phyloP scores from a whole-genome alignment of 92 coral and sea anemone genomes.

The Parazoanthus darwini region DNA sequence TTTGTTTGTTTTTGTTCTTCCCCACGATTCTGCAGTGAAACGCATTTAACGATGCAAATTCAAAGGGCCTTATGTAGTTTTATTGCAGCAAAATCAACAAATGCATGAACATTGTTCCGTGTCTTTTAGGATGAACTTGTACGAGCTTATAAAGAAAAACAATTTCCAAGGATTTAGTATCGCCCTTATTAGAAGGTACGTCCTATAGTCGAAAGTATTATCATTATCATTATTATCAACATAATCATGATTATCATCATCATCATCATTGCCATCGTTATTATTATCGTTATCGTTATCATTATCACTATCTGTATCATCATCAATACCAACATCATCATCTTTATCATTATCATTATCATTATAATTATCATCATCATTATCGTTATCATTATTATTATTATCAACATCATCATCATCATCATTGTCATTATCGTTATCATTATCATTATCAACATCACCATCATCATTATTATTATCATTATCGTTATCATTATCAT shows the following conservation, averaged over 20 bases:
- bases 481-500: neutral
- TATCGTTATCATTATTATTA: neutral
- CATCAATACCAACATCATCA: neutral
- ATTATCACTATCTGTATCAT: neutral
- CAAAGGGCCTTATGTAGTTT: too few species aligned
- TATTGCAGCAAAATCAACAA: too few species aligned
- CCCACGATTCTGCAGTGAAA: too few species aligned
- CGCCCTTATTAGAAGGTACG: conserved; percentile 92
- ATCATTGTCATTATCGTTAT: too few species aligned
- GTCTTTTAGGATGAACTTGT: conserved; percentile 79
- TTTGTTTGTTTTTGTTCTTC: too few species aligned
- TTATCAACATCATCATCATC: too few species aligned
- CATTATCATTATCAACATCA: neutral
- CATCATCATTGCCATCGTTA: neutral
- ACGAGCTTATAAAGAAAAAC: conserved; percentile 95
- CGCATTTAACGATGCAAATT: too few species aligned
- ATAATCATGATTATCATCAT: neutral
- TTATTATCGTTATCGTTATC: neutral
- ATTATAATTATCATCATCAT: too few species aligned
- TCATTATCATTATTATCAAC: neutral
- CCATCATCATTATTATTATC: neutral
- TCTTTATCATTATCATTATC: too few species aligned
- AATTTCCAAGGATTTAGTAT: conserved; percentile 98
- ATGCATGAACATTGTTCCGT: neutral
- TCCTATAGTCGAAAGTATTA: neutral